Percentiles rank a stretch among this genome's conserved stretches.
phyloP scores from a whole-genome alignment of 2,797 vertebrate species.

The Scleropages formosus region DNA sequence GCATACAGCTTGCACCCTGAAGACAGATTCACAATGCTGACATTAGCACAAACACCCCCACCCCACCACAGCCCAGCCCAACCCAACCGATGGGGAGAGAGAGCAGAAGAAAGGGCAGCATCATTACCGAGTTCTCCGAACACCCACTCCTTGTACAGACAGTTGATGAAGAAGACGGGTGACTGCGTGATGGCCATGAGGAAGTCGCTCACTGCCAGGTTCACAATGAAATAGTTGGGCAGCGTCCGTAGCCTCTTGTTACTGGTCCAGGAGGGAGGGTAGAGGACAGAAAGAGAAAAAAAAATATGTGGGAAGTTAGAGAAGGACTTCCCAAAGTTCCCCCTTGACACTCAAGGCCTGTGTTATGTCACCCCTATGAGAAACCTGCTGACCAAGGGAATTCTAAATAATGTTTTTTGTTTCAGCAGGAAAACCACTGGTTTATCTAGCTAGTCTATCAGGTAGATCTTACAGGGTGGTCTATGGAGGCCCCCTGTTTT shows the following conservation, averaged over 20 bases:
- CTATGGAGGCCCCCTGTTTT: no score
- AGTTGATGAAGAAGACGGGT: slow-evolving; percentile 87
- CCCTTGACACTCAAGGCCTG: neutral
- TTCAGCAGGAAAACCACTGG: no score
- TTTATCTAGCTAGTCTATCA: no score
- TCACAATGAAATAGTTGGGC: slow-evolving; percentile 86
- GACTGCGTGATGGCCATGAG: slow-evolving; percentile 90
- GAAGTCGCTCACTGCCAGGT: slow-evolving; percentile 86
- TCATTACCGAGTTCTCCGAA: slow-evolving; percentile 84
- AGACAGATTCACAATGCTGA: neutral
- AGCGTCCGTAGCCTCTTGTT: slow-evolving; percentile 83
- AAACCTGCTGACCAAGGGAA: no score
- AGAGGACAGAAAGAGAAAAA: neutral
- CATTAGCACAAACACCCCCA: neutral
- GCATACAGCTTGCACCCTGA: slow-evolving; percentile 81
- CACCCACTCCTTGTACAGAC: slow-evolving; percentile 85
- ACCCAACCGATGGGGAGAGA: neutral
- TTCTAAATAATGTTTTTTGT: no score
- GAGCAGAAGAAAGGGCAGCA: neutral
- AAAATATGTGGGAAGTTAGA: neutral
- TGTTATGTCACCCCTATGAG: no score
- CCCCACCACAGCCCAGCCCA: neutral
- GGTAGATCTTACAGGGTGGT: no score
- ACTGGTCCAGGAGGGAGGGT: slow-evolving; percentile 53
- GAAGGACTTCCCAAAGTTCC: neutral